Conservation (phyloP, 2,113 vertebrate species). For the Bujurquina vittata region DNA sequence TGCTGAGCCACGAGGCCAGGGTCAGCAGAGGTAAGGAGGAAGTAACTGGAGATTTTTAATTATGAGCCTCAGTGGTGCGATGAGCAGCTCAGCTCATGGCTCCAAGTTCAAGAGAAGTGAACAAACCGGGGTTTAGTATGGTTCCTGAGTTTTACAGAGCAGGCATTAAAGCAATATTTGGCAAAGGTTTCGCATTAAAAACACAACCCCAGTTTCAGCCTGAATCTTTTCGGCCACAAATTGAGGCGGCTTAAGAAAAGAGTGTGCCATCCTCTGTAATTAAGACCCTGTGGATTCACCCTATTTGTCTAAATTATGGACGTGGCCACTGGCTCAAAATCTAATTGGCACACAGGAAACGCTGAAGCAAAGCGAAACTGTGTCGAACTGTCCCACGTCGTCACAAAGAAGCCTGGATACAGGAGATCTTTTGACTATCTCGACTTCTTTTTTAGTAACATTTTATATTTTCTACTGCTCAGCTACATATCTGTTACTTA, state of each 20-base stretch:
- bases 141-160: constrained; percentile 52
- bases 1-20: constrained; percentile 33
- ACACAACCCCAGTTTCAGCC: constrained; percentile 47
- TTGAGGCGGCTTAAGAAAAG: constrained; percentile 51
- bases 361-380: constrained; percentile 5
- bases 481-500: no score
- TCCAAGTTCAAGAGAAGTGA: constrained; percentile 32
- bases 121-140: constrained; percentile 40
- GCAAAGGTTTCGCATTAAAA: constrained; percentile 38
- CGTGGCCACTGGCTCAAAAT: constrained; percentile 41
- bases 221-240: constrained; percentile 43
- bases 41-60: constrained; percentile 73
- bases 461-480: neutral
- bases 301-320: constrained; percentile 45
- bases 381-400: constrained; percentile 14
- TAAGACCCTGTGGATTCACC: constrained; percentile 60
- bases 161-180: constrained; percentile 53
- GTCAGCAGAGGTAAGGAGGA: constrained; percentile 62
- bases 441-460: neutral
- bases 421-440: constrained; percentile 8
- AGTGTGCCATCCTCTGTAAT: constrained; percentile 55
- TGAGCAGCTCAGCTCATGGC: constrained; percentile 56
- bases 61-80: constrained; percentile 69
- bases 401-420: constrained; percentile 1
- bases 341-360: constrained; percentile 38